A percentile compares a stretch with the other conserved stretches of the same genome.
Evolutionary conservation across 2,113 vertebrate genomes (phyloP).

Genomic region (Callopanchax toddi): DNA sequence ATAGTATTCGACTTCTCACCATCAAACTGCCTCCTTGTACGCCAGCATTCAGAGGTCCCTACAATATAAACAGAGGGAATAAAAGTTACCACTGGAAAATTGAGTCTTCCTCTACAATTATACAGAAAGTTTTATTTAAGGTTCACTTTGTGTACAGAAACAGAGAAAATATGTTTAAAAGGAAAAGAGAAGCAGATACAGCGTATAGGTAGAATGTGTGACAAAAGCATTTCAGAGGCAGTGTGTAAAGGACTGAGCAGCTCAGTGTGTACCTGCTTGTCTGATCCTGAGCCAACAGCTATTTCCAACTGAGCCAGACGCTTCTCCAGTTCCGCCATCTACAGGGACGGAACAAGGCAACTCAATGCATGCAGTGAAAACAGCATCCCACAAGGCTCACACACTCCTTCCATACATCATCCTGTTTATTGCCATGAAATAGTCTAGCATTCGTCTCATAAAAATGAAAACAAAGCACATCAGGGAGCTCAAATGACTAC

Average conservation of each 20-base stretch:
- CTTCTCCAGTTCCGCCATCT: conserved; percentile 92
- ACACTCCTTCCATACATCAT: conserved; percentile 7
- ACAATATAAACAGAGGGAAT: conserved; percentile 29
- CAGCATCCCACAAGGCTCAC: conserved; percentile 14
- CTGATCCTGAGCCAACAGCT: conserved; percentile 85
- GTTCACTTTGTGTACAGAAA: conserved; percentile 23
- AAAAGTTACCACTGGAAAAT: conserved; percentile 1
- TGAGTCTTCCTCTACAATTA: too few relatives aligned
- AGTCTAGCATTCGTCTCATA: conserved; percentile 32
- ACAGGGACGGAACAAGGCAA: conserved; percentile 31
- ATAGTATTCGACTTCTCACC: conserved; percentile 79
- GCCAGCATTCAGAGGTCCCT: conserved; percentile 89
- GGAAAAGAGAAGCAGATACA: conserved; percentile 16
- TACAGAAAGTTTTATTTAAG: conserved; percentile 5
- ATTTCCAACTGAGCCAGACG: conserved; percentile 90
- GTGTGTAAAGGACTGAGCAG: neutral
- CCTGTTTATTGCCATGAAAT: conserved; percentile 15
- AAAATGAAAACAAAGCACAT: conserved; percentile 13
- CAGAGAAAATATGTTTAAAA: conserved; percentile 12
- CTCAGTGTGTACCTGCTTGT: conserved; percentile 84
- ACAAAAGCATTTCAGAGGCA: conserved; percentile 6
- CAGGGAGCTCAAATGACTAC: neutral
- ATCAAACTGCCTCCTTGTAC: conserved; percentile 88
- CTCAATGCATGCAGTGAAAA: conserved; percentile 32
- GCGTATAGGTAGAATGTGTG: conserved; percentile 18